A percentile compares a stretch with the other conserved stretches of the same genome.
phyloP scores from a whole-genome alignment of 1,140 invertebrate genomes.

The Cheumatopsyche charites region DNA sequence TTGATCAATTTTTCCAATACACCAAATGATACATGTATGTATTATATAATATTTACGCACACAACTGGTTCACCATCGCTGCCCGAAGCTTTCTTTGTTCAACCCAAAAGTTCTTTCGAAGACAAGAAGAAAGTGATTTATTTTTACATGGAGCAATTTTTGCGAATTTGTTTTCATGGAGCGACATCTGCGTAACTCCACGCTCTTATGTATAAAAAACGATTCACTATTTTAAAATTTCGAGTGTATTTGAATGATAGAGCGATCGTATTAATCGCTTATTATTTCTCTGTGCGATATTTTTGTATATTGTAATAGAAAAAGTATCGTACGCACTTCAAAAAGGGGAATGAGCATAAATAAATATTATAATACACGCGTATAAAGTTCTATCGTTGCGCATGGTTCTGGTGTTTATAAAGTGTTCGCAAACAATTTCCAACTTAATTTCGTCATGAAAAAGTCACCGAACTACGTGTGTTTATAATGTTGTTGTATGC shows the following conservation, averaged over 20 bases:
- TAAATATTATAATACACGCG: no score
- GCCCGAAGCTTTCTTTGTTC: no score
- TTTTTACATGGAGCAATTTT: conserved; percentile 36
- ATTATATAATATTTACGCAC: no score
- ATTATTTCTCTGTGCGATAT: conserved; percentile 1
- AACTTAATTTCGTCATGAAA: conserved; percentile 21
- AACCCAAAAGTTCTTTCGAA: background rate
- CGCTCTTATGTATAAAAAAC: background rate
- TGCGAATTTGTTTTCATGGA: conserved; percentile 29
- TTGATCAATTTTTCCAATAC: no score
- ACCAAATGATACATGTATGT: no score
- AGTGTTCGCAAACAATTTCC: conserved; percentile 13
- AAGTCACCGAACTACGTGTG: background rate
- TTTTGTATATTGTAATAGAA: background rate
- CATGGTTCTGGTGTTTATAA: conserved; percentile 3
- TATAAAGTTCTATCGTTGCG: no score
- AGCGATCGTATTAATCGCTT: background rate
- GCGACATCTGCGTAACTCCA: conserved; percentile 26
- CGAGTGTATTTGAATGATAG: conserved; percentile 11
- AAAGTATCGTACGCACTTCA: no score
- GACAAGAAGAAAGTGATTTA: conserved; percentile 38
- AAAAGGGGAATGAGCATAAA: no score
- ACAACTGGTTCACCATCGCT: no score
- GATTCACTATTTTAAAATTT: no score
- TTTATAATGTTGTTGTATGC: no score